Conservation (phyloP, 2,797 vertebrate genomes). For the Thripadectes ignobilis region DNA sequence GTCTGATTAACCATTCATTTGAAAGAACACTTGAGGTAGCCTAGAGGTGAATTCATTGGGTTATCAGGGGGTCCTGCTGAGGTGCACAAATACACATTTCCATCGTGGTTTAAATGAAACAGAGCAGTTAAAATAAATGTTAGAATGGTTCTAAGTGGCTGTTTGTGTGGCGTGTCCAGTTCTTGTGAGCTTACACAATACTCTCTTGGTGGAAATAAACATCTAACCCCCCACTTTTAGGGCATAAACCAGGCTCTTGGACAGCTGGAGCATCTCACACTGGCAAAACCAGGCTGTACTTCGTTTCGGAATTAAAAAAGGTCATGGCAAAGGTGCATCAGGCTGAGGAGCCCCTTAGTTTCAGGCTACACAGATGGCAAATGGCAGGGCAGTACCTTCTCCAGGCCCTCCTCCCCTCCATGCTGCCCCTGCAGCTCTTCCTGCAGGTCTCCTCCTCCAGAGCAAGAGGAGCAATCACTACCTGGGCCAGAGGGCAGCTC, state of each 20-base stretch:
- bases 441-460: not conserved
- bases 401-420: not conserved
- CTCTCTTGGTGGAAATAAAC: not conserved
- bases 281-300: not conserved
- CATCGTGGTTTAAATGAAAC: not conserved
- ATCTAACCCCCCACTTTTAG: not conserved
- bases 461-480: not conserved
- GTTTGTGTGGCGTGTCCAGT: not conserved
- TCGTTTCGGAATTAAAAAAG: not conserved
- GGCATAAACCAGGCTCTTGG: not conserved
- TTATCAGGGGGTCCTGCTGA: not conserved
- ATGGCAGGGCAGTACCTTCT: not conserved
- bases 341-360: not conserved
- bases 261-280: not conserved
- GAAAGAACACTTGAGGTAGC: not conserved
- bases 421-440: not conserved
- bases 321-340: not conserved
- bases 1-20: not conserved
- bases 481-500: not conserved
- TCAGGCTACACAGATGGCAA: not conserved
- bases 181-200: not conserved
- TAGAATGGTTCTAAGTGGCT: not conserved
- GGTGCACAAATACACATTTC: not conserved
- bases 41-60: not conserved
- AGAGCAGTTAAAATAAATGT: not conserved